phyloP scores from a whole-genome alignment of 2,888 invertebrate genomes.

The Heliconius charithonia region DNA sequence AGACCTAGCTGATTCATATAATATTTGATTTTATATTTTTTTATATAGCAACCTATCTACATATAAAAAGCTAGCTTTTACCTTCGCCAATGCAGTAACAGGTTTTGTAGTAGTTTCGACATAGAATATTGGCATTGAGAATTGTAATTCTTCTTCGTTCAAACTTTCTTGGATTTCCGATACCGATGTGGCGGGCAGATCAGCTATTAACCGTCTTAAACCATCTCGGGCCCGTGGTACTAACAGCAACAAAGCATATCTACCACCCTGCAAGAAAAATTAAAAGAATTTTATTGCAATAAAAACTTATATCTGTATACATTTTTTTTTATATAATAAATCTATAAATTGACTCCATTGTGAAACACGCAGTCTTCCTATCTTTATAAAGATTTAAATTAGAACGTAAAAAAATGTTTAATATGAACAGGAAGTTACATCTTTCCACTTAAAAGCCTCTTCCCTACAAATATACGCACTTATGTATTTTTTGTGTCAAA shows the following conservation, averaged over 20 bases:
- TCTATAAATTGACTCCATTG: not conserved
- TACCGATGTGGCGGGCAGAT: slow-evolving; percentile 77
- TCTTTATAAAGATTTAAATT: too few relatives aligned
- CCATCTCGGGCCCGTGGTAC: slow-evolving; percentile 85
- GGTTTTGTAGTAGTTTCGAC: slow-evolving; percentile 86
- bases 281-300: not conserved
- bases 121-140: slow-evolving; percentile 85
- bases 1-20: too few relatives aligned
- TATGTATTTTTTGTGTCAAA: too few relatives aligned
- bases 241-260: slow-evolving; percentile 83
- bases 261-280: slow-evolving; percentile 76
- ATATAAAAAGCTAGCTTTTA: slow-evolving; percentile 49
- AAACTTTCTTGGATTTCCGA: slow-evolving; percentile 74
- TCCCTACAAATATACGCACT: too few relatives aligned
- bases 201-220: slow-evolving; percentile 80
- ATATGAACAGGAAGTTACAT: too few relatives aligned
- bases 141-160: slow-evolving; percentile 72
- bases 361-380: too few relatives aligned
- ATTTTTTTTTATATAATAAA: not conserved
- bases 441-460: too few relatives aligned
- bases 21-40: too few relatives aligned
- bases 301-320: not conserved
- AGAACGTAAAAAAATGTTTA: too few relatives aligned
- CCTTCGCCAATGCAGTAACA: slow-evolving; percentile 83
- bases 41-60: not conserved